Base-by-base conservation (phyloP, 2,113 vertebrate genomes). In the Acrocephalus arundinaceus region DNA sequence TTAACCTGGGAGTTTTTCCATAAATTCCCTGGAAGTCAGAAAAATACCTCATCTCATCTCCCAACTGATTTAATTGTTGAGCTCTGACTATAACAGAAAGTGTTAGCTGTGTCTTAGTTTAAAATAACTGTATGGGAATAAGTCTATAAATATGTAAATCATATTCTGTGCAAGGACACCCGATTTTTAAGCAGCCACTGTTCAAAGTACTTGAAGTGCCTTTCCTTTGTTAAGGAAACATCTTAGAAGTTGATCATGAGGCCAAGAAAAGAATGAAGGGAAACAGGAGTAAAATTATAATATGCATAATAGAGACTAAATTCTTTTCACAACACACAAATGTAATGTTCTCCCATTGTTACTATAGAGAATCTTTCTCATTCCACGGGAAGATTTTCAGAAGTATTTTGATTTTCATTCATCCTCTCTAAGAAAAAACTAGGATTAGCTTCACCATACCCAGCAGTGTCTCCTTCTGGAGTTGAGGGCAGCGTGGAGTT, bases 401-500 rank as follows among this genome's bases (percentile, higher is more conserved):
- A 81, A 55, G 15, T 28, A 20, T 73, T 72, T 46, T 71, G 13
- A 15, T 85, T 35, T 28, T 59, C 6, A 31, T 75, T 78, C 66
- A 52, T 48, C 6, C 2, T 68, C 18, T 30, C 39, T 17, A 51
- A 59, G 25, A 72, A 30, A 65, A 63, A 67, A 65, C 11, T 2
- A n/a, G 24, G 43, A 16, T 77, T 54, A 18, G 13, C 11, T 68
- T 68, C n/a, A 27, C 10, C 1, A 6, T 13, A 9, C 3, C 33
- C n/a, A 55, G 21, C 9, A 35, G 54, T 3, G 11, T 21, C 13
- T 85, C 35, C 30, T 14, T 7, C 1, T 10, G 43, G 43, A 24
- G 21, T 0, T 51, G 31, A 85, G 48, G 21, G 37, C 51, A 55
- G 21, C 0, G 0, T 31, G 17, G 48, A 62, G 23, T 3, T 54